A percentile compares a stretch with the other conserved stretches of the same genome.
phyloP scores from a whole-genome alignment of 2,888 invertebrate genomes.

The Micoletzkya japonica region DNA sequence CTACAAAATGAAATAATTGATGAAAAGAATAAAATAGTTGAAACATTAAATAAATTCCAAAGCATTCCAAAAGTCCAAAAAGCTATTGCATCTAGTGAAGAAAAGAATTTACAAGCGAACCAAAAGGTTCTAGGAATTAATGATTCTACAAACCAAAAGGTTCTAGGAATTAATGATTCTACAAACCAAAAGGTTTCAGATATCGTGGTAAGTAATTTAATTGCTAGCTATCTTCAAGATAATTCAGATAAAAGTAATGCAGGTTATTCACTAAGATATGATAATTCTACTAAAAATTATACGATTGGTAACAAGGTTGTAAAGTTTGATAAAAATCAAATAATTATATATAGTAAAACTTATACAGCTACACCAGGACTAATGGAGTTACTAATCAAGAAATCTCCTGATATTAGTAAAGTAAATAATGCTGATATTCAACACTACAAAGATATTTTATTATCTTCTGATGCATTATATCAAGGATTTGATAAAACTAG shows the following conservation, averaged over 20 bases:
- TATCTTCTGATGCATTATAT: constrained; percentile 43
- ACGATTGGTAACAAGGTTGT: constrained; percentile 44
- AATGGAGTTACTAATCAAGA: constrained; percentile 45
- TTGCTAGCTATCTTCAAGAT: constrained; percentile 43
- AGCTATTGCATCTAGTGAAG: constrained; percentile 21
- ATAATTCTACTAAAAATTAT: constrained; percentile 29
- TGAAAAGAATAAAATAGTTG: constrained; percentile 45
- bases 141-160: constrained; percentile 20
- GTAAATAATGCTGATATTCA: constrained; percentile 34
- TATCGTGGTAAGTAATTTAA: constrained; percentile 35
- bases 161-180: constrained; percentile 22
- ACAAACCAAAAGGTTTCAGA: too few species aligned
- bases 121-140: too few species aligned
- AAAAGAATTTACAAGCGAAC: constrained; percentile 1
- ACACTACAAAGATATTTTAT: constrained; percentile 39
- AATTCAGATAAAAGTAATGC: constrained; percentile 41
- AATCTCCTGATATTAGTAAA: constrained; percentile 38
- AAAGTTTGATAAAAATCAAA: constrained; percentile 38
- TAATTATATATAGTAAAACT: constrained; percentile 32
- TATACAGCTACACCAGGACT: constrained; percentile 37
- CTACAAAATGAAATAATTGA: constrained; percentile 46
- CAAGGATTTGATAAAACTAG: constrained; percentile 37
- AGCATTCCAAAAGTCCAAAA: neutral
- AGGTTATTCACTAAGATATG: constrained; percentile 39
- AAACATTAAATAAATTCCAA: constrained; percentile 40